Base-by-base conservation (phyloP, 2,888 invertebrate species). In the Homarus gammarus region DNA sequence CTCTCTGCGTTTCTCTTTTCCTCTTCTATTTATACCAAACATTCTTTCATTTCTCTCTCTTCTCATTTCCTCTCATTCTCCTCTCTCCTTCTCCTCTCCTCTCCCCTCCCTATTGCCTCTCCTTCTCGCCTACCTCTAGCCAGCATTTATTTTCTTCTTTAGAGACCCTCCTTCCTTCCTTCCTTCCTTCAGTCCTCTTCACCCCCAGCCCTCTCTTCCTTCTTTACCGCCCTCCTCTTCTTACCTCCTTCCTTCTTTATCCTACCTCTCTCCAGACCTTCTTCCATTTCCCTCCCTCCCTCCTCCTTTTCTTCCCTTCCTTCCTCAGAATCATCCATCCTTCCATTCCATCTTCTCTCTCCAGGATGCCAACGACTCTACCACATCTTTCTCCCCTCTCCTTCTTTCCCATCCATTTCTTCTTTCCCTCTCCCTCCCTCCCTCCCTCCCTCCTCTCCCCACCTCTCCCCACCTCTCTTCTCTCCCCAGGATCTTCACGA, bases 381-480 rank as follows among this genome's bases (percentile, higher is more conserved):
- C 22, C 56, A 22, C 56, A 10, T 6, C 6, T 8, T 33, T 38
- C 27, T 64, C 27, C 72, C 31, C 75, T 44, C 31, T 12, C n/a
- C 12, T 12, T 49, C 40, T 10, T 10, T 33, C 49, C 36, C 64
- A 33, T 51, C 27, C 40, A 51, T 10, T 18, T 40, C 51, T 40
- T 31, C 68, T 38, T 64, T 10, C 64, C 36, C 38, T 22, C 38
- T 22, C 64, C 61, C 40, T 78, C 49, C 10, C 78, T 36, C 31
- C 51, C 1, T 27, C 81, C 27, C 81, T 64, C 68, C 18, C 44
- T 64, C 64, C 10, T 31, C 18, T 18, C 31, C 40, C 31, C 15
- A n/a, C 27, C 81, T n/a, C 81, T 81, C 40, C 15, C 44, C 38
- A n/a, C 38, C 81, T 40, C 68, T 27, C 81, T 51, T 70, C n/a